Base-by-base conservation (phyloP, 2,113 vertebrate species). In the Pelmatolapia mariae region DNA sequence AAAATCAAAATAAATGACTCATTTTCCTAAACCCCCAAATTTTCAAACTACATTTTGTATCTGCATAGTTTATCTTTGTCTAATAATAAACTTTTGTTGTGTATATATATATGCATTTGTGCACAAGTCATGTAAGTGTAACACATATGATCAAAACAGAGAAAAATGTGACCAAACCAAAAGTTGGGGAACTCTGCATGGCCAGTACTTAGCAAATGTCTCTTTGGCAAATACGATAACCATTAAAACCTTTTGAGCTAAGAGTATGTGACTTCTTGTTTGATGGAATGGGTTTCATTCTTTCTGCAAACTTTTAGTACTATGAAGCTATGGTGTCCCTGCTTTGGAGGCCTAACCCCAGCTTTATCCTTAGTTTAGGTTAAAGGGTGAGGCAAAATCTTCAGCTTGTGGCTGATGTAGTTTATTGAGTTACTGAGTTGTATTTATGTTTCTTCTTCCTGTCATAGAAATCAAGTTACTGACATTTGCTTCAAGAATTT, bases 251-350 rank as follows among this genome's bases (percentile, higher is more conserved):
- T 0, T 10, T 43, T 73, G 66, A 73, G 38, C 13, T 26, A 22
- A 45, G 0, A 45, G 9, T 5, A 0, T 5, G 8, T 73, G 40
- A 47, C 8, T 43, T 38, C 12, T 24, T 73, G 22, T 45, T 11
- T 45, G 66, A 15, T 3, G 43, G n/a, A 71, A 10, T 2, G 3
- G 22, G 68, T 24, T 45, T 73, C 13, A 76, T 76, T 76, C 3
- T 2, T 45, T 0, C 38, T 43, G n/a, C 3, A 16, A 22, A 36
- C 61, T 0, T 68, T 5, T 5, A 22, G 33, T 10, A 0, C 13
- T 43, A 6, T 24, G 40, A 73, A 24, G 2, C 1, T 1, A 10
- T 2, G n/a, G 38, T 18, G 22, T 73, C 19, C 40, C 40, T 73
- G 68, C 66, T 43, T 26, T 1, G 9, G 40, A 29, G 40, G 9